Base-by-base conservation (phyloP, 1,140 invertebrate species). In the Diachasma alloeum region DNA sequence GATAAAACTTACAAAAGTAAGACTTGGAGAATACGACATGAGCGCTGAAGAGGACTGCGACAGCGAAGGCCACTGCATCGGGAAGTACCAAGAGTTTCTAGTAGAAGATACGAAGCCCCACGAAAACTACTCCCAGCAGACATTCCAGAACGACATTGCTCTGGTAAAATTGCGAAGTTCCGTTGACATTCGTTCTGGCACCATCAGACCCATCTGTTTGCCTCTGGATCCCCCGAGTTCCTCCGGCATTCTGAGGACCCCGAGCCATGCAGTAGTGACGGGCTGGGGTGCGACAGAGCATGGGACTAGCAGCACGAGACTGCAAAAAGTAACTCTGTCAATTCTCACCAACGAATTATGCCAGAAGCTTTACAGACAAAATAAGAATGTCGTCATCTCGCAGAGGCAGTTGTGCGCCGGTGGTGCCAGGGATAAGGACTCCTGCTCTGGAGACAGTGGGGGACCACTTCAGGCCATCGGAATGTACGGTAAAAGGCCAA, bases 71-170 rank as follows among this genome's bases (percentile, higher is more conserved):
- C 9, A 17, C 15, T 93, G 93, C 80, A 89, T 91, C 9, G 88
- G 90, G 2, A 87, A 87, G 46, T 84, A 89, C 15, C 89, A 93
- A 88, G 91, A 93, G 78, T 88, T 92, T 10, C 69, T 78, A 3
- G 87, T 93, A 36, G 90, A 91, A n/a, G 77, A 86, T 77, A 79
- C 91, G 1, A 89, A 91, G 6, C 76, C 88, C 0, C 93, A 93
- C 85, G 88, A 90, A 1, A 80, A 88, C 1, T 93, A 92, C 79
- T 82, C 81, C 5, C 83, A 81, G 0, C 79, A 84, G 3, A 87
- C 78, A 0, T 85, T 90, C n/a, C 81, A 81, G 17, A 91, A 93
- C 80, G 92, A 93, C 79, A 93, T 94, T 70, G 93, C 90, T 0
- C 82, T 94, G 0, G 83, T 93, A 26, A 88, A 91, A 80, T 83